Base-by-base conservation (phyloP, 37 sponge, comb jelly and placozoan genomes). In the Halisarca cf. caerulea region DNA sequence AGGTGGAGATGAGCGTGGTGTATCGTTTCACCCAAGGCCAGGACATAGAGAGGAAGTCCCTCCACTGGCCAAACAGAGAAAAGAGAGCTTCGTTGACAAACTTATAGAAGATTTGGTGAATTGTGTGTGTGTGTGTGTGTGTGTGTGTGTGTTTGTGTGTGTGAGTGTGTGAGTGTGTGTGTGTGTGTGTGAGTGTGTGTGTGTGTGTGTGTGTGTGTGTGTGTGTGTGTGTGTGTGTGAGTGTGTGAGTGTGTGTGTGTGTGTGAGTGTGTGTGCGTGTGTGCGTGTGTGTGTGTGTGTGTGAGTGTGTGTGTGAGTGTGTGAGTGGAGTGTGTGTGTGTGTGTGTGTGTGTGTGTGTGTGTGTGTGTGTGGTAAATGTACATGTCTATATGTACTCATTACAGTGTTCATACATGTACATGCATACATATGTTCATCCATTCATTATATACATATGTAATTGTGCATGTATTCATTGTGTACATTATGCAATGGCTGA, bases 61-160 rank as follows among this genome's bases (percentile, higher is more conserved):
- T 3, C 25, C 36, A 69, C 2, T 20, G 2, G 33, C 35, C 4
- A 30, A 68, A 4, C 17, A 30, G 18, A 69, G 35, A 34, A 70
- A 37, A 23, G 25, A 80, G 23, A 83, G 71, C 28, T 84, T 91
- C 15, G 82, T 91, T 32, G 88, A 88, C 30, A 82, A 68, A 21
- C 82, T 91, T 0, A 87, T 91, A 33, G 60, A 88, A 53, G 92
- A 91, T 64, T 57, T 91, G 91, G 91, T 91, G 66, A 79, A 83
- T 66, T n/a, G n/a, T n/a, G 30, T 58, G 23, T 84, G 69, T 8
- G 69, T 68, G 69, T 62, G 30, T 62, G 30, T 62, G 64, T 68
- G 69, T 8, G 69, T 34, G 30, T 28, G 30, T 6, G 30, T 30
- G 35, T 28, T n/a, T 8, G 69, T 23, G 30, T 62, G 64, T 62